Percentiles rank a stretch among this genome's conserved stretches.
phyloP scores from a whole-genome alignment of 23 tunicate species.

The Ascidia mentula region DNA sequence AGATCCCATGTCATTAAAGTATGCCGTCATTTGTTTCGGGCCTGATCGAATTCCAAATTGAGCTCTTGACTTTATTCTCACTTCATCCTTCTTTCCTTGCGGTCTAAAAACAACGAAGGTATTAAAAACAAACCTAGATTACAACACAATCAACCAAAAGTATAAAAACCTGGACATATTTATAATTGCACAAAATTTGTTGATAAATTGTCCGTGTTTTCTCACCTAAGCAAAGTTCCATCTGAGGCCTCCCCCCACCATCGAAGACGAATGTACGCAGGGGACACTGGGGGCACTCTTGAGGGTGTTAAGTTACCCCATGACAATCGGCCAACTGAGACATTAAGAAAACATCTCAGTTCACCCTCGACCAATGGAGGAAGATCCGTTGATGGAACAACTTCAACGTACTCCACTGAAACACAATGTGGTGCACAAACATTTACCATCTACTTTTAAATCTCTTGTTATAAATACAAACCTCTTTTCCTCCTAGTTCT shows the following conservation, averaged over 20 bases:
- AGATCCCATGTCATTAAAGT: slow-evolving; percentile 87
- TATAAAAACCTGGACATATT: neutral
- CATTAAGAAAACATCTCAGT: slow-evolving; percentile 78
- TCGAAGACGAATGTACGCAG: slow-evolving; percentile 75
- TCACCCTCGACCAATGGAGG: slow-evolving; percentile 96
- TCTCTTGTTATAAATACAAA: neutral
- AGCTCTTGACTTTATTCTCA: slow-evolving; percentile 38
- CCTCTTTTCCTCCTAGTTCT: neutral
- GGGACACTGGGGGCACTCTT: slow-evolving; percentile 68
- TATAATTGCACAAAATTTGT: neutral
- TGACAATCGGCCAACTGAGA: slow-evolving; percentile 58
- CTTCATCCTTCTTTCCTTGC: slow-evolving; percentile 12
- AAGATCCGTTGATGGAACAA: slow-evolving; percentile 85
- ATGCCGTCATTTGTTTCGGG: slow-evolving; percentile 82
- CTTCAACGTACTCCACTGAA: slow-evolving; percentile 69
- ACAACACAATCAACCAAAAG: no score
- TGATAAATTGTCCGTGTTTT: neutral
- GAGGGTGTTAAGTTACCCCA: slow-evolving; percentile 69
- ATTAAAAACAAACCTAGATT: no score
- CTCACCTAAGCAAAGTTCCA: slow-evolving; percentile 85
- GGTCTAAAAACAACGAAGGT: slow-evolving; percentile 52
- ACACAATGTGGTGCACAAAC: neutral
- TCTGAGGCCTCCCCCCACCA: slow-evolving; percentile 98
- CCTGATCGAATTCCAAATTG: slow-evolving; percentile 90
- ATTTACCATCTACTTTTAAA: neutral